Conservation (phyloP, 2,797 vertebrate genomes). For the Tragopan temminckii region DNA sequence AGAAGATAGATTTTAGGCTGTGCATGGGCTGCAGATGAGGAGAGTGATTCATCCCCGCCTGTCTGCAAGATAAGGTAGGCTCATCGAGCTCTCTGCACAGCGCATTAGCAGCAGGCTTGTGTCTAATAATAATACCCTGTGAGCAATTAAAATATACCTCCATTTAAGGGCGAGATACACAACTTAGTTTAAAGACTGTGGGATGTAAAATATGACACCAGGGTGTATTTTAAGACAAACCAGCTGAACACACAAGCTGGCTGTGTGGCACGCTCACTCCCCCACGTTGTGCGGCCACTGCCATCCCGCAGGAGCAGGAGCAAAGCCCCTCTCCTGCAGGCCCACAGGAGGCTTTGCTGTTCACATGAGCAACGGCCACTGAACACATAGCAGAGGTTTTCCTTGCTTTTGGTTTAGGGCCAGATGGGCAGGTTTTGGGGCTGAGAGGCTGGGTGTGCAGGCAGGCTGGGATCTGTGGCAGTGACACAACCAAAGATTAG, state of each 20-base stretch:
- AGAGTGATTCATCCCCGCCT: constrained; percentile 42
- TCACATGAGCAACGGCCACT: not conserved
- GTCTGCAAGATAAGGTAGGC: constrained; percentile 27
- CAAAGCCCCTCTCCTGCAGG: rapidly evolving
- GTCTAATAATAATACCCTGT: constrained; percentile 52
- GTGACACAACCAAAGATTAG: not conserved
- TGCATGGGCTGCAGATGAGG: not conserved
- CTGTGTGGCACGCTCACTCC: not conserved
- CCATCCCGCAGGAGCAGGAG: not conserved
- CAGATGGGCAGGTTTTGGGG: not conserved
- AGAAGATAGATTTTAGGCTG: not conserved
- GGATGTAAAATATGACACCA: constrained; percentile 69
- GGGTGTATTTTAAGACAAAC: constrained; percentile 63
- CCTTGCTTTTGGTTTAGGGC: not conserved
- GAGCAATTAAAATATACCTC: constrained; percentile 66
- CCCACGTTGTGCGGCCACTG: rapidly evolving
- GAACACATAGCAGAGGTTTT: not conserved
- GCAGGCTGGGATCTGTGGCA: not conserved
- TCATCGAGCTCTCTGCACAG: not conserved
- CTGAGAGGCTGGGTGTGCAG: not conserved
- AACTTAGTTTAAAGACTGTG: constrained; percentile 56
- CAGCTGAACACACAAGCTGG: constrained; percentile 59
- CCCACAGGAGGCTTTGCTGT: not conserved
- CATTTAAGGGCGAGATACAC: constrained; percentile 65
- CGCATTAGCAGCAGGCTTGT: not conserved